phyloP scores from a whole-genome alignment of 2,888 invertebrate genomes.

The Buathra laborator region DNA sequence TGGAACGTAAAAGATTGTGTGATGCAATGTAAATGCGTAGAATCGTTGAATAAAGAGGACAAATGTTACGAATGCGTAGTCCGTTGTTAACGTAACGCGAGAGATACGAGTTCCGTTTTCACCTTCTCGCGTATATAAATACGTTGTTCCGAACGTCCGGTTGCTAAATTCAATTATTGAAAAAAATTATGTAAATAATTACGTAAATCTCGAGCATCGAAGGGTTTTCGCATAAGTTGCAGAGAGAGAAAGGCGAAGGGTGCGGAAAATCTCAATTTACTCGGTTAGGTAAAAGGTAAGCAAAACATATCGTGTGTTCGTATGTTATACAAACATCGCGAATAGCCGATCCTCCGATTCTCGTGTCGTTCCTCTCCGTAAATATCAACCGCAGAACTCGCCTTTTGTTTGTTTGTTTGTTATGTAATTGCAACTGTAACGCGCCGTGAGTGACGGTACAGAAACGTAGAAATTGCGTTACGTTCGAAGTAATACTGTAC shows the following conservation, averaged over 20 bases:
- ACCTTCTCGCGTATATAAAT: not conserved
- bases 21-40: not conserved
- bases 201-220: slow-evolving; percentile 67
- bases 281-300: slow-evolving; percentile 38
- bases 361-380: too few relatives aligned
- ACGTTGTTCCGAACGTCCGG: slow-evolving; percentile 4
- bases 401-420: too few relatives aligned
- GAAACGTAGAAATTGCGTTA: too few relatives aligned
- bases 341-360: not conserved
- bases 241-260: not conserved
- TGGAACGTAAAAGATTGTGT: not conserved
- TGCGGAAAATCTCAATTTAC: not conserved
- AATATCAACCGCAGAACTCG: too few relatives aligned
- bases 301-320: not conserved
- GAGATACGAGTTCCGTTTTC: not conserved
- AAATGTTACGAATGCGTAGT: not conserved
- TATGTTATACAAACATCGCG: not conserved
- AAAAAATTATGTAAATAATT: slow-evolving; percentile 77
- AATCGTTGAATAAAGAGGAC: not conserved
- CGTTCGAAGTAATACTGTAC: too few relatives aligned
- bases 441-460: not conserved
- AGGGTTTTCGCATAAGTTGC: not conserved
- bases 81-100: not conserved
- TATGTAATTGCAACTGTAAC: too few relatives aligned
- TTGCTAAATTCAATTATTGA: slow-evolving; percentile 22